Percentiles rank a stretch among this genome's conserved stretches.
phyloP scores from a whole-genome alignment of 2,888 invertebrate species.

The Miltochrista miniata region DNA sequence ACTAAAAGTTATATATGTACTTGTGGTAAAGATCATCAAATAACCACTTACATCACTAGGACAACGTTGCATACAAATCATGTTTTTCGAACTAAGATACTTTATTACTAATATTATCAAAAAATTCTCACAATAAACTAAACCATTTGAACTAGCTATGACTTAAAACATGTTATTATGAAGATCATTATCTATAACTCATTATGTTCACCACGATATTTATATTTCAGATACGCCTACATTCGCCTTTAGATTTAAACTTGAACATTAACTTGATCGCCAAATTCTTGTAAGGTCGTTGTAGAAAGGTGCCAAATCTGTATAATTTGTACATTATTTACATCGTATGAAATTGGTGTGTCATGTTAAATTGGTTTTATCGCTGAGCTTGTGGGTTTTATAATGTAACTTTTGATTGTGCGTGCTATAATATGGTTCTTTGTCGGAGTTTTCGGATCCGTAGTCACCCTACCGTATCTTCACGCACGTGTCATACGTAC shows the following conservation, averaged over 20 bases:
- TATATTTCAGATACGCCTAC: constrained; percentile 62
- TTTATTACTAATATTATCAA: constrained; percentile 20
- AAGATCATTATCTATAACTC: constrained; percentile 68
- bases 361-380: too few relatives aligned
- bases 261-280: constrained; percentile 44
- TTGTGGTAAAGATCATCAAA: too few relatives aligned
- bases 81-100: constrained; percentile 23
- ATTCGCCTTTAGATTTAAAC: constrained; percentile 39
- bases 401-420: too few relatives aligned
- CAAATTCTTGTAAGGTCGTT: constrained; percentile 27
- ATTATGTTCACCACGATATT: constrained; percentile 67
- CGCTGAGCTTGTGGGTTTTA: too few relatives aligned
- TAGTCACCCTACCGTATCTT: too few relatives aligned
- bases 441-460: too few relatives aligned
- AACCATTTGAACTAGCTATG: constrained; percentile 47
- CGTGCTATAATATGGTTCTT: too few relatives aligned
- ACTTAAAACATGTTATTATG: constrained; percentile 56
- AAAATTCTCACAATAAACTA: constrained; percentile 39
- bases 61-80: too few relatives aligned
- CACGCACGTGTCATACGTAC: too few relatives aligned
- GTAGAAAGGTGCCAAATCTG: constrained; percentile 27
- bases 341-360: neutral
- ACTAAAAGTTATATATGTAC: too few relatives aligned
- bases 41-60: too few relatives aligned
- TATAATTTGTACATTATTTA: constrained; percentile 23